Evolutionary conservation across 35 echinoderm and acorn worm genomes (phyloP).

Genomic region (Anneissia japonica): DNA sequence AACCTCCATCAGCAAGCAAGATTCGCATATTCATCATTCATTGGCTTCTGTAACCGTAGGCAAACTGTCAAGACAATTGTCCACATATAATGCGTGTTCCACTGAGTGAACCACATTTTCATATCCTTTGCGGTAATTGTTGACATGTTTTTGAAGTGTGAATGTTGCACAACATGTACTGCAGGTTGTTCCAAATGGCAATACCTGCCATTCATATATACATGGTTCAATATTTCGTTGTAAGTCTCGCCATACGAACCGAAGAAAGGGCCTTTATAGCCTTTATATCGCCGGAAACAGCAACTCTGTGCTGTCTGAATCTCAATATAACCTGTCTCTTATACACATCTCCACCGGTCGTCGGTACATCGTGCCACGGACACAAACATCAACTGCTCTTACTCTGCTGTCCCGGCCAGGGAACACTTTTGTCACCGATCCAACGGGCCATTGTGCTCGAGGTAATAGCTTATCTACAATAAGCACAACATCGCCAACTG

Average conservation of each 20-base stretch:
- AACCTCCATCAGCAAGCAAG: not conserved
- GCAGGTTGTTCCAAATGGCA: not conserved
- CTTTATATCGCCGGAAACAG: not conserved
- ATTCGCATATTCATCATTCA: not conserved
- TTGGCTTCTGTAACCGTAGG: not conserved
- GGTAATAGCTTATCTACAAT: not conserved
- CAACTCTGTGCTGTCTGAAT: not conserved
- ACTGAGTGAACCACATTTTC: too few species aligned
- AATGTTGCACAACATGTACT: conserved; percentile 8
- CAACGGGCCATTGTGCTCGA: not conserved
- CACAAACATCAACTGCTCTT: too few species aligned
- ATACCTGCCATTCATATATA: not conserved
- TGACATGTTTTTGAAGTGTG: not conserved
- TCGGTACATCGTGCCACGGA: not conserved
- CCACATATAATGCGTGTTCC: not conserved
- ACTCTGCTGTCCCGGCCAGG: not conserved
- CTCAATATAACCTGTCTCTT: too few species aligned
- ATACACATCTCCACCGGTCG: not conserved
- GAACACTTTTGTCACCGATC: not conserved
- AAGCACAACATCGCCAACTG: conserved; percentile 21
- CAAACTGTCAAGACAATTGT: conserved; percentile 10
- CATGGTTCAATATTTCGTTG: not conserved
- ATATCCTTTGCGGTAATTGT: too few species aligned
- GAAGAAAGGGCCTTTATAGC: not conserved
- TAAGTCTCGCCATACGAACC: not conserved